These are phyloP conservation scores for Acronicta alni DNA, from an alignment of 2,888 invertebrate genomes.

Conservation along the genomic window DNA sequence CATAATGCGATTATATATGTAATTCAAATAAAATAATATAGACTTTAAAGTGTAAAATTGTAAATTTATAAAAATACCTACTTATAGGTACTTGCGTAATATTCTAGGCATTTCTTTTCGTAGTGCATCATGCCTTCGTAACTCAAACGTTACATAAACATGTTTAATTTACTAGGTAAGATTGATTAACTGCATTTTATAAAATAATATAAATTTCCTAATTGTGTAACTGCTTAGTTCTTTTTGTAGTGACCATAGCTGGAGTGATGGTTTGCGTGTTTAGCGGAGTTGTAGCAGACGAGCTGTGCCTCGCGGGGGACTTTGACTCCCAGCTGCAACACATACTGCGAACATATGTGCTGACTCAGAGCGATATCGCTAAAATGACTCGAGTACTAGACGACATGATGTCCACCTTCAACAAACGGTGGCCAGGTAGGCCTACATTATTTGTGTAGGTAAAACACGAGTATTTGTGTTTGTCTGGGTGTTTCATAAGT, in stretches of 20 bases:
- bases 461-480: too few relatives aligned
- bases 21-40: neutral
- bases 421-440: neutral
- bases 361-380: neutral
- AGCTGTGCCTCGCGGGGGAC: conserved; percentile 6
- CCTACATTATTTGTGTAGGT: too few relatives aligned
- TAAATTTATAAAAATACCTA: neutral
- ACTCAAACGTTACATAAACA: neutral
- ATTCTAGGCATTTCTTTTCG: neutral
- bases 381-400: neutral
- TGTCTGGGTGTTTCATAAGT: too few relatives aligned
- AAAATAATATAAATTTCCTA: too few relatives aligned
- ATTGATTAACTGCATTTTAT: neutral
- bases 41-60: too few relatives aligned
- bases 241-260: neutral
- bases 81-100: neutral
- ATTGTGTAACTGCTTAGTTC: too few relatives aligned
- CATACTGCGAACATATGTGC: neutral
- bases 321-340: conserved; percentile 10
- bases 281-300: neutral
- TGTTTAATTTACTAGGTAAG: neutral
- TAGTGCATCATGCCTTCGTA: neutral
- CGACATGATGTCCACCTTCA: neutral
- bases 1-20: neutral
- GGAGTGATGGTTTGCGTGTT: neutral